A percentile compares a stretch with the other conserved stretches of the same genome.
Conservation (phyloP, 2,888 invertebrate genomes). For the Epicampocera succincta region DNA sequence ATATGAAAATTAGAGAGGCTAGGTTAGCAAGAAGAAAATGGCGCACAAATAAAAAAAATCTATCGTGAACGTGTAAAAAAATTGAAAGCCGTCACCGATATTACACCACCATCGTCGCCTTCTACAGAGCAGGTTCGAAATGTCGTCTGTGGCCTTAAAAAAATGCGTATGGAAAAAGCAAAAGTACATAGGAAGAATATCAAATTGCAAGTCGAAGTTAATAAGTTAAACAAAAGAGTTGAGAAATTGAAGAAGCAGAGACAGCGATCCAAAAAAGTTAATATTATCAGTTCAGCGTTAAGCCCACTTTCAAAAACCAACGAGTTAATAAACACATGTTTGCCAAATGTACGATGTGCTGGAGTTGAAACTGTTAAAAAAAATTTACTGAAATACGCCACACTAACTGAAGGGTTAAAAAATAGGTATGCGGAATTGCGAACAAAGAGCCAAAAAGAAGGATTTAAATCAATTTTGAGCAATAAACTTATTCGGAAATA, state of each 20-base stretch:
- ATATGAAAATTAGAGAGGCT: constrained; percentile 51
- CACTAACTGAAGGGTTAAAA: constrained; percentile 53
- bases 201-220: constrained; percentile 52
- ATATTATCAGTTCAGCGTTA: constrained; percentile 49
- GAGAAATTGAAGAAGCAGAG: constrained; percentile 51
- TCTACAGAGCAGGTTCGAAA: constrained; percentile 49
- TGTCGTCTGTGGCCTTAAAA: constrained; percentile 49
- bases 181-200: constrained; percentile 46
- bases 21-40: constrained; percentile 47
- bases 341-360: constrained; percentile 50
- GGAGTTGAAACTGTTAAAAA: constrained; percentile 47
- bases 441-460: constrained; percentile 48
- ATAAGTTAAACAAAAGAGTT: constrained; percentile 50
- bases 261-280: constrained; percentile 50
- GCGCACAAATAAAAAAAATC: constrained; percentile 38
- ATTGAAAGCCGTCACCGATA: constrained; percentile 46
- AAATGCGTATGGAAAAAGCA: constrained; percentile 50
- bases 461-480: constrained; percentile 54
- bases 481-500: constrained; percentile 51
- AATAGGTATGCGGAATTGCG: constrained; percentile 48
- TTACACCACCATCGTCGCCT: constrained; percentile 50
- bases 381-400: constrained; percentile 52
- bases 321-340: no score
- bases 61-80: constrained; percentile 37
- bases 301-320: constrained; percentile 47